phyloP scores from a whole-genome alignment of 1,140 invertebrate genomes.

The Ostrea denselamellosa region DNA sequence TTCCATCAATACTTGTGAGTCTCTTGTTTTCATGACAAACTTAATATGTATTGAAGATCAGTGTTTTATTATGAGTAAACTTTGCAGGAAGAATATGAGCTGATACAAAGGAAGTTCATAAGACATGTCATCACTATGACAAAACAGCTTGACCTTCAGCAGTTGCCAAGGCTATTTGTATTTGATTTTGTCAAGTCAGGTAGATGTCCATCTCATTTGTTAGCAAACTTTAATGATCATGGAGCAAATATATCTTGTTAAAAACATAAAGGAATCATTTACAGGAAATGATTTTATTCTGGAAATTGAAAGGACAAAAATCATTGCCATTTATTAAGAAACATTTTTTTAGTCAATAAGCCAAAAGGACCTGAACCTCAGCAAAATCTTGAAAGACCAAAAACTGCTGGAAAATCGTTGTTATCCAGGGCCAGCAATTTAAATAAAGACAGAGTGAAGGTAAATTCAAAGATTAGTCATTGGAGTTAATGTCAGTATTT shows the following conservation, averaged over 20 bases:
- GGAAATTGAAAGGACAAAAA: not conserved
- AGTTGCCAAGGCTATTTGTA: slow-evolving; percentile 66
- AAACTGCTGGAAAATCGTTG: not conserved
- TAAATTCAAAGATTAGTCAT: not conserved
- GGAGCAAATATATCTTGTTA: too few species aligned
- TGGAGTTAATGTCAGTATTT: too few species aligned
- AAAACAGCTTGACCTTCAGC: slow-evolving; percentile 60
- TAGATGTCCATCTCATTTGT: slow-evolving; percentile 44
- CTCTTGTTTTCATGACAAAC: too few species aligned
- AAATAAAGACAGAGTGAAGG: slow-evolving; percentile 2
- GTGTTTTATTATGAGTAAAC: not conserved
- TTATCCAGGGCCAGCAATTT: slow-evolving; percentile 38
- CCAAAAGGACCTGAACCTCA: not conserved
- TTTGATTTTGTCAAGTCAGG: slow-evolving; percentile 70
- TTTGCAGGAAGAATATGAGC: slow-evolving; percentile 71
- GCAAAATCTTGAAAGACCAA: not conserved
- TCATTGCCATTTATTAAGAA: not conserved
- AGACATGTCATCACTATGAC: slow-evolving; percentile 69
- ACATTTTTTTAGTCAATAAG: slow-evolving; percentile 12
- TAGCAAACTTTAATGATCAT: too few species aligned
- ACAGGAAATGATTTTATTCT: not conserved
- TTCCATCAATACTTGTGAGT: too few species aligned
- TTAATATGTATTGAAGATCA: too few species aligned
- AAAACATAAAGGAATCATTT: not conserved
- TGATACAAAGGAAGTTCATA: slow-evolving; percentile 75